Evolutionary conservation across 2,113 vertebrate genomes (phyloP), one percentile per base, ranked within the genome.

Genomic region (Macquaria ambigua): DNA sequence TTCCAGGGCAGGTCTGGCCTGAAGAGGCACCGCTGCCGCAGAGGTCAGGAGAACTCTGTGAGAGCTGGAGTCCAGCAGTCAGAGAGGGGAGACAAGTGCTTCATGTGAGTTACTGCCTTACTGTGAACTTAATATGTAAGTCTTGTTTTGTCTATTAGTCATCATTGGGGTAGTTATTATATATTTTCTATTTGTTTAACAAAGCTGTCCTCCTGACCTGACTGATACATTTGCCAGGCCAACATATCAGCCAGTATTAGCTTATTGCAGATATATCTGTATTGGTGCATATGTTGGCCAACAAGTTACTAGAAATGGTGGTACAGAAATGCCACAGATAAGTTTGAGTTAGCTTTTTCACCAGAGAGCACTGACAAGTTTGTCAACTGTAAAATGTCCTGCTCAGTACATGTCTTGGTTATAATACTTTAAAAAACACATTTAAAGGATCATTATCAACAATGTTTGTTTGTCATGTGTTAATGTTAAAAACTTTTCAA

Each of bases 1-100:
- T 98, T 98, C 87, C 95, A 95, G 76, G 95, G 93, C 31, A 86
- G 90, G 50, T 89, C 95, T 0, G 93, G 94, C 3, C 91, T 96
- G 28, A 95, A 94, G 91, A 95, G 95, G 72, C 97, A 96, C 62
- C 94, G 92, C 55, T 96, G 95, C 87, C 90, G 74, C 72, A 77
- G 85, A 74, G 85, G 87, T 69, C 92, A 87, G 81, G 87, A 87
- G 72, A 91, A 81, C 63, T 41, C 50, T 0, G n/a, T 48, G 2
- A 74, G 75, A 28, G 63, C 88, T 3, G 82, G 84, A 55, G 75
- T 81, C 62, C 93, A 79, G 79, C 92, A 89, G 25, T 61, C 79
- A 11, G 94, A 95, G 46, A 89, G 81, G 3, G 90, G 74, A 58
- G 93, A 96, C 83, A 95, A 95, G 81, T 94, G 96, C 86, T 96